Evolutionary conservation across 2,888 invertebrate species (phyloP).

Genomic region (Drosophila bunnanda): DNA sequence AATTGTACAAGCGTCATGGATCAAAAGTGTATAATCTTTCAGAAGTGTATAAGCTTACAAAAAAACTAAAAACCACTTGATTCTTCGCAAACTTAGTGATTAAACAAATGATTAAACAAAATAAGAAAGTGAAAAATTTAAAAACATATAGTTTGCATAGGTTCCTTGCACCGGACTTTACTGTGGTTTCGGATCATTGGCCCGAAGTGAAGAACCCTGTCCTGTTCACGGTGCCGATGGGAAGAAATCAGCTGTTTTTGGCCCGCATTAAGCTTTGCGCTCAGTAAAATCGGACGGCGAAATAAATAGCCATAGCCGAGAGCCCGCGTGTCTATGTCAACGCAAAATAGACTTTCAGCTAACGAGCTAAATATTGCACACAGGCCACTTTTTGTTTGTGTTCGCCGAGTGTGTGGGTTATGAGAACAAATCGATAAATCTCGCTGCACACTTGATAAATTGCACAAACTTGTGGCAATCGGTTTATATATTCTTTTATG

Average conservation of each 20-base stretch:
- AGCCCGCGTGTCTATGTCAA: slow-evolving; percentile 42
- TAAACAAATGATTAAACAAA: too few relatives aligned
- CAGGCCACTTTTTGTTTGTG: slow-evolving; percentile 36
- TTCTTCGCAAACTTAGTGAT: too few relatives aligned
- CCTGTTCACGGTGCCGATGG: slow-evolving; percentile 1
- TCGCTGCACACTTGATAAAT: slow-evolving; percentile 21
- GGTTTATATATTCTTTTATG: not conserved
- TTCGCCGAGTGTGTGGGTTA: slow-evolving; percentile 11
- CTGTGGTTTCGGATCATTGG: slow-evolving; percentile 42
- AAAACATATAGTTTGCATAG: too few relatives aligned
- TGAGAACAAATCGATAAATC: slow-evolving; percentile 35
- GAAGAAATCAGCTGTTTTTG: slow-evolving; percentile 29
- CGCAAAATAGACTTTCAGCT: slow-evolving; percentile 44
- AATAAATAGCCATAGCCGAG: slow-evolving; percentile 36
- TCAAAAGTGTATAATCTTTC: not conserved
- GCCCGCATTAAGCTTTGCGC: slow-evolving; percentile 39
- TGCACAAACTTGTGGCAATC: slow-evolving; percentile 7
- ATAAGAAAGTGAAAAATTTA: not conserved
- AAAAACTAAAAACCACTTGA: too few relatives aligned
- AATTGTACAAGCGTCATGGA: not conserved
- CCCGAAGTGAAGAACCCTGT: slow-evolving; percentile 38
- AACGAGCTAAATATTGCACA: slow-evolving; percentile 44
- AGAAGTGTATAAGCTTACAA: too few relatives aligned
- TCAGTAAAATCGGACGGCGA: slow-evolving; percentile 38
- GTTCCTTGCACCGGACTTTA: slow-evolving; percentile 6